Evolutionary conservation across 2,113 vertebrate genomes (phyloP), one percentile per base, ranked within the genome.

Genomic region (Pterocles gutturalis): DNA sequence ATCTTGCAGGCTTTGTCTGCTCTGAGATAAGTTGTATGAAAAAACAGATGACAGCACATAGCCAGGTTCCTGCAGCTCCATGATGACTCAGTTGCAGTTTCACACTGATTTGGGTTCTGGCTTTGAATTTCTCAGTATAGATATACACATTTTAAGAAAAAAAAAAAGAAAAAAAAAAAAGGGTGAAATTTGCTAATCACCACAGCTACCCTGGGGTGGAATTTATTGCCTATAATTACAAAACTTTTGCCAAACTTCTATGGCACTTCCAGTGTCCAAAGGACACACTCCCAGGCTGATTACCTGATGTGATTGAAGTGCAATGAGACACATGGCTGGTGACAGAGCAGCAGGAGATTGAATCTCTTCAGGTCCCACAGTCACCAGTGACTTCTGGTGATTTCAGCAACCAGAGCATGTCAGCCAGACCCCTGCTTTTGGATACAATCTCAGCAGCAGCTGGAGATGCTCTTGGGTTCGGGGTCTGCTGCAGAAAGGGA

Each of bases 31-130:
- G 18, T 49, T 49, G 25, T 5, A 18, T 20, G 24, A 51, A 25
- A 14, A 53, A 26, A 53, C 22, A 54, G 36, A 26, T 49, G 17
- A 25, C 61, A 72, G 49, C 58, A 60, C 8, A 12, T 6, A 61
- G 31, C 28, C 19, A 17, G 12, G 31, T 70, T 86, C 62, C 90
- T 7, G 21, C 62, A 72, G 71, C 64, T 90, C 67, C 49, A 6
- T 9, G 45, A 61, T 73, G 95, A 92, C 67, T 80, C 93, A 89
- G 76, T 54, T 73, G 54, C 38, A 36, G 67, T 41, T 91, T 89
- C 83, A 93, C 36, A 66, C 0, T 1, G 71, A 76, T 89, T 54
- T 5, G 16, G 58, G 45, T 7, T 33, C 57, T 33, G 53, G 24
- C 28, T 93, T 91, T 84, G 77, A 91, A 58, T 66, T 91, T 62